Percentiles rank a stretch among this genome's conserved stretches.
These are phyloP conservation scores for Acromyrmex charruanus DNA, from an alignment of 1,140 invertebrate genomes.

Conservation along the genomic window DNA sequence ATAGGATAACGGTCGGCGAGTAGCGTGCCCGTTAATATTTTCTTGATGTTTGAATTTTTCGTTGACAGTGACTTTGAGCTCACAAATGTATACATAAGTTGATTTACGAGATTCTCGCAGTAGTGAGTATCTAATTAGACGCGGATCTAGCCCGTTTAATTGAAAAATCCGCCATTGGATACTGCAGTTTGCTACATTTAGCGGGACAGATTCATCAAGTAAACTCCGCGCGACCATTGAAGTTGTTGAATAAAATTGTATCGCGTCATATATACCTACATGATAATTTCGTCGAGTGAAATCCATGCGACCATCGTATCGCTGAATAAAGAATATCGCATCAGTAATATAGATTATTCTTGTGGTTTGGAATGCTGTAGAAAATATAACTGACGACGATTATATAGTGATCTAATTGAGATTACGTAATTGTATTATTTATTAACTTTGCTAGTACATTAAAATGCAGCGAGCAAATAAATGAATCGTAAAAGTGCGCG, in stretches of 20 bases:
- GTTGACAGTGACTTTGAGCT: background rate
- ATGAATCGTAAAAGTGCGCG: background rate
- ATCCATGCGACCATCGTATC: background rate
- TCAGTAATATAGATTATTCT: background rate
- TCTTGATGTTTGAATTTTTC: background rate
- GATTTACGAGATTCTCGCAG: background rate
- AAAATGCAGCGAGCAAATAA: background rate
- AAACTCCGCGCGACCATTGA: background rate
- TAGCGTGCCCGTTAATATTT: background rate
- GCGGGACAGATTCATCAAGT: background rate
- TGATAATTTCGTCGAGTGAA: background rate
- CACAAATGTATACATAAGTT: background rate
- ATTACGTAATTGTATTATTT: conserved; percentile 5
- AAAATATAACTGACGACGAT: background rate
- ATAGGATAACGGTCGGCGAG: background rate
- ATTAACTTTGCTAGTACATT: background rate
- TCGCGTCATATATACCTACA: no score
- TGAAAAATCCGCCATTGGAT: background rate
- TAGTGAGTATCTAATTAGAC: background rate
- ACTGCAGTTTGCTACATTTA: background rate
- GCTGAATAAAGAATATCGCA: background rate
- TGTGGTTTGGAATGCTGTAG: background rate
- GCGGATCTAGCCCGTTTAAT: background rate
- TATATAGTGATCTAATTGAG: background rate
- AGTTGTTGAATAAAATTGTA: background rate